Evolutionary conservation across 1,140 invertebrate species (phyloP).

Genomic region (Meloidogyne exigua): DNA sequence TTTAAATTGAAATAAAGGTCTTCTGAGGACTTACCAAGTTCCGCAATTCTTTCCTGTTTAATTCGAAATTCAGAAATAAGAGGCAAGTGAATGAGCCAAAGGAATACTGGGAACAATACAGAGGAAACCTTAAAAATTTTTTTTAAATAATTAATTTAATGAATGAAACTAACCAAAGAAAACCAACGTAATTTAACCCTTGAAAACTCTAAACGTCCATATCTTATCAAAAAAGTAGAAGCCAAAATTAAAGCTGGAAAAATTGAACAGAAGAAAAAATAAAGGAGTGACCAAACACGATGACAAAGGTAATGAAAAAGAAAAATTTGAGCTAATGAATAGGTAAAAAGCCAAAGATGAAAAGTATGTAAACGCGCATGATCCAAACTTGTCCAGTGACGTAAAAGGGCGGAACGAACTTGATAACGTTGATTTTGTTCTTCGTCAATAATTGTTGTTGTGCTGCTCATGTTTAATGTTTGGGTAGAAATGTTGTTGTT

Average conservation of each 20-base stretch:
- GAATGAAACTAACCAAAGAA: constrained; percentile 2
- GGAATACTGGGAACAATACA: constrained; percentile 49
- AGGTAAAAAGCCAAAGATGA: constrained; percentile 62
- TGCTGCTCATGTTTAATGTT: not conserved
- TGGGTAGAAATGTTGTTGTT: not conserved
- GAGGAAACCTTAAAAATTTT: constrained; percentile 53
- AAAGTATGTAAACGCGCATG: constrained; percentile 61
- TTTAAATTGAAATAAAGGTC: too few relatives aligned
- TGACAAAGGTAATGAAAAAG: constrained; percentile 59
- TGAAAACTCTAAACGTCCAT: constrained; percentile 45
- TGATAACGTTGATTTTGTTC: not conserved
- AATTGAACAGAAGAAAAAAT: constrained; percentile 45
- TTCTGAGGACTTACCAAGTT: constrained; percentile 35
- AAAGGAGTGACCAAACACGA: constrained; percentile 45
- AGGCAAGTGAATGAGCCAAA: constrained; percentile 54
- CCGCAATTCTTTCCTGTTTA: constrained; percentile 41
- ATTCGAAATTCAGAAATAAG: constrained; percentile 52
- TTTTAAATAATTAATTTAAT: not conserved
- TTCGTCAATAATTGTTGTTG: not conserved
- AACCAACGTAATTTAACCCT: not conserved
- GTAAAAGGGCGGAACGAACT: constrained; percentile 8
- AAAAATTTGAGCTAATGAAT: constrained; percentile 59
- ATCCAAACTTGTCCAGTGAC: constrained; percentile 39
- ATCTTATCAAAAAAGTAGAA: constrained; percentile 56
- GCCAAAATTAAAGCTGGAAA: constrained; percentile 50